Conservation (phyloP, 2,888 invertebrate genomes). For the Synergus gifuensis region DNA sequence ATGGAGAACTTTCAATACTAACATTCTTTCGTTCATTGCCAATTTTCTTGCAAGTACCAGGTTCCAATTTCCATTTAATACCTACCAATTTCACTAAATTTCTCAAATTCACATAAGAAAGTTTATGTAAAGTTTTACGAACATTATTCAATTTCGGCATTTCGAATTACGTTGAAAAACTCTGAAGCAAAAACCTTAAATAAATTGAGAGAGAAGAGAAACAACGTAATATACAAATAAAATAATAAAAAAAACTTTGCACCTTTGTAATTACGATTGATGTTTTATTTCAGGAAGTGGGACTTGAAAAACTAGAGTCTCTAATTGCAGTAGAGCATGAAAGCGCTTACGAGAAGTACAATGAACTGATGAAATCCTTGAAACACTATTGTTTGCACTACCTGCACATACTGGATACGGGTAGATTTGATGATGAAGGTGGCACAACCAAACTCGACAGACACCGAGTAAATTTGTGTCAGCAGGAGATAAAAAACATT, state of each 20-base stretch:
- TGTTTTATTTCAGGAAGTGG: slow-evolving; percentile 68
- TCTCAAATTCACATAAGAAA: too few species aligned
- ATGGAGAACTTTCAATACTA: slow-evolving; percentile 83
- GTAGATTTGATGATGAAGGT: slow-evolving; percentile 64
- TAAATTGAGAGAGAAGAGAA: neutral
- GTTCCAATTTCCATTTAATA: neutral
- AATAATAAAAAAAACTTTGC: neutral
- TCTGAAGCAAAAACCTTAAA: neutral
- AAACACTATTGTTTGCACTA: slow-evolving; percentile 73
- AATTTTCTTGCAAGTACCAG: slow-evolving; percentile 80
- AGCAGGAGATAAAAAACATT: slow-evolving; percentile 65
- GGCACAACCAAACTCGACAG: slow-evolving; percentile 71
- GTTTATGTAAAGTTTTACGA: too few species aligned
- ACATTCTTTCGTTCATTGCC: slow-evolving; percentile 82
- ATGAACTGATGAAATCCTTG: slow-evolving; percentile 71
- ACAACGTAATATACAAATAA: neutral
- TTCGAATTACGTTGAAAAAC: too few species aligned
- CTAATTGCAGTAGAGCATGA: slow-evolving; percentile 68
- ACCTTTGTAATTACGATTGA: slow-evolving; percentile 3
- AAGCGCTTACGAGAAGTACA: slow-evolving; percentile 69
- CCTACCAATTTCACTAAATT: neutral
- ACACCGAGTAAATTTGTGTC: slow-evolving; percentile 70
- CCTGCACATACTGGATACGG: slow-evolving; percentile 71
- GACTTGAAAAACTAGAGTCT: slow-evolving; percentile 74
- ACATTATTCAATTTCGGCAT: too few species aligned